These are phyloP conservation scores for Heptranchias perlo DNA, from an alignment of 2,113 vertebrate species.

Conservation along the genomic window DNA sequence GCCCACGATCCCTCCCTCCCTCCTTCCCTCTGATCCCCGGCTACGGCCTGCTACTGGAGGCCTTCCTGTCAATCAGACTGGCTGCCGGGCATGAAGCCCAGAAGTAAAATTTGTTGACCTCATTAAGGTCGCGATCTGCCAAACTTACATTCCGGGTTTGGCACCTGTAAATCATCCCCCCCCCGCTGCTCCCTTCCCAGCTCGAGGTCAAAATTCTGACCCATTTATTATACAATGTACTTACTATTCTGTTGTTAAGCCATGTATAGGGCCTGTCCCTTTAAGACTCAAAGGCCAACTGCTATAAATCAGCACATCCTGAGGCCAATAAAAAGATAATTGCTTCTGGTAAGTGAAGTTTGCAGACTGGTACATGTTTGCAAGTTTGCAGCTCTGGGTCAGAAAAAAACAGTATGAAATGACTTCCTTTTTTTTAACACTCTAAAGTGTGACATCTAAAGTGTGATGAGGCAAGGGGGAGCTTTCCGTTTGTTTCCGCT, in stretches of 20 bases:
- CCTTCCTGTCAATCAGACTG: no score
- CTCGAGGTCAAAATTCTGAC: no score
- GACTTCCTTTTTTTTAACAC: not conserved
- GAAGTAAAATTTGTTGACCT: no score
- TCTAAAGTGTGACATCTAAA: not conserved
- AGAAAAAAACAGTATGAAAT: not conserved
- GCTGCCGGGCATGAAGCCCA: no score
- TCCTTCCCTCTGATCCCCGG: no score
- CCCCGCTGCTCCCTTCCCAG: no score
- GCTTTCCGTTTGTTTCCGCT: no score
- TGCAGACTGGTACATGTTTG: not conserved
- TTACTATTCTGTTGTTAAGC: not conserved
- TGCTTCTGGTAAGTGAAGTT: not conserved
- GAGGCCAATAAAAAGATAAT: not conserved
- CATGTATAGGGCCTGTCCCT: not conserved
- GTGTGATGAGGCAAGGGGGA: not conserved
- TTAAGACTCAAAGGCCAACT: not conserved
- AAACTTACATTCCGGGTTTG: no score
- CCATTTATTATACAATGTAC: not conserved
- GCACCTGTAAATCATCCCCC: no score
- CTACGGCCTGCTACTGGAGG: no score
- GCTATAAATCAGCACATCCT: not conserved
- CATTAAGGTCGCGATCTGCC: no score
- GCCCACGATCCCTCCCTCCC: no score
- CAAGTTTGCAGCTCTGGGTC: not conserved